Evolutionary conservation across 2,797 vertebrate species (phyloP).

Genomic region (Epinephelus awoara): DNA sequence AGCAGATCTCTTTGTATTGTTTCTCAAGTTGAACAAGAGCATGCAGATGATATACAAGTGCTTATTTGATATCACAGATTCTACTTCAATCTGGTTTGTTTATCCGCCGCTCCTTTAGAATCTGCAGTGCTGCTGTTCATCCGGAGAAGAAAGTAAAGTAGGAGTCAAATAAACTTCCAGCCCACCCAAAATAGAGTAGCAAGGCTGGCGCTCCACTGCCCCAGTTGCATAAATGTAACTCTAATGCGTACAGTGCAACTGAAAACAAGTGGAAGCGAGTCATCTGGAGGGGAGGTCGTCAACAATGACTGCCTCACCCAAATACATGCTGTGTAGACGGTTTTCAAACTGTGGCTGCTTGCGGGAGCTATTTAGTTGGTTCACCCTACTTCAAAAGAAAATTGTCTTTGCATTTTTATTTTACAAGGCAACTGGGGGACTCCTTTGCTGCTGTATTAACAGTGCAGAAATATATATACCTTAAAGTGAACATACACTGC

Average conservation of each 20-base stretch:
- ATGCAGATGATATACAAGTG: not conserved
- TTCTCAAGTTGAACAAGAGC: conserved; percentile 4
- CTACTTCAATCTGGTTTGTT: not conserved
- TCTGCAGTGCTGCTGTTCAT: conserved; percentile 24
- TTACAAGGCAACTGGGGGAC: conserved; percentile 8
- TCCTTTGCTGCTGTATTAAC: conserved; percentile 4
- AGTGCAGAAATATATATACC: not conserved
- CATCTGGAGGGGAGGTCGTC: conserved; percentile 25
- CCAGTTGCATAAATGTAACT: conserved; percentile 61
- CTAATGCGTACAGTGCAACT: conserved; percentile 31
- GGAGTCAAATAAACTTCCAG: conserved; percentile 27
- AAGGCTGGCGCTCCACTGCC: conserved; percentile 49
- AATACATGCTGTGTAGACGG: conserved; percentile 9
- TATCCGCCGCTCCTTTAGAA: not conserved
- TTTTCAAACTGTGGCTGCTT: conserved; percentile 26
- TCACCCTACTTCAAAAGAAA: not conserved
- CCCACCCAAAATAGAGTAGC: conserved; percentile 54
- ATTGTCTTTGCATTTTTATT: not conserved
- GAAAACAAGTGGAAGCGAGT: conserved; percentile 23
- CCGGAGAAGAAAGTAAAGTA: conserved; percentile 23
- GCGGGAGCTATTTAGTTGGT: conserved; percentile 5
- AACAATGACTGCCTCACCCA: conserved; percentile 18
- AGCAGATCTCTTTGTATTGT: not conserved
- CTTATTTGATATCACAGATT: not conserved
- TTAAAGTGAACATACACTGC: not conserved